Evolutionary conservation across 2,113 vertebrate genomes (phyloP), one percentile per base, ranked within the genome.

Genomic region (Synchiropus splendidus): DNA sequence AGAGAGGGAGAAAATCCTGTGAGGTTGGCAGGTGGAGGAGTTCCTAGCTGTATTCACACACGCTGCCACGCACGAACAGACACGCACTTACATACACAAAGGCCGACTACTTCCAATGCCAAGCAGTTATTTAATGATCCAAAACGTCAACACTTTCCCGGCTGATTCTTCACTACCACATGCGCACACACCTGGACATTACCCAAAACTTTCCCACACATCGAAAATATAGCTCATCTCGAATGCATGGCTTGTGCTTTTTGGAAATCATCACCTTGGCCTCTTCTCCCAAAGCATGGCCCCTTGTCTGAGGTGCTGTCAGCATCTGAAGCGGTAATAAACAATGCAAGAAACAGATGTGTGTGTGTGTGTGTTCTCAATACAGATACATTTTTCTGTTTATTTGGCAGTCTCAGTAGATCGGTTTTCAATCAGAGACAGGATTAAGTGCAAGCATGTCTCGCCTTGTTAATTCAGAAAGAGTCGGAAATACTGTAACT

Each of bases 1-100:
- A 13, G 47, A 59, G 36, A 18, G 46, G 44, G 52, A 40, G 54
- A 57, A 42, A 61, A 57, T 40, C 31, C 49, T 75, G 63, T 64
- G 57, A 65, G 53, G 63, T 64, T 73, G 60, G 77, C 71, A 78
- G 66, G 70, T 76, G 71, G 64, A 54, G 59, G 49, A 63, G 37
- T 51, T 33, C 64, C 54, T 49, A 70, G 48, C 53, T 39, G 42
- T 56, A 39, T 40, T 42, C 45, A 40, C 36, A 37, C 39, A 40
- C 59, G 45, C 55, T 59, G 51, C 49, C 55, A 32, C 70, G 65
- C 51, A 42, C 44, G 49, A n/a, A n/a, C n/a, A n/a, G n/a, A n/a
- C 35, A 58, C 34, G 14, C 46, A 36, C 18, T 21, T 21, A 30
- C 35, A 43, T 40, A 51, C 39, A 36, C 33, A 50, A 33, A 53